Percentiles rank a stretch among this genome's conserved stretches.
These are phyloP conservation scores for Florisuga fusca DNA, from an alignment of 2,797 vertebrate genomes.

Conservation along the genomic window DNA sequence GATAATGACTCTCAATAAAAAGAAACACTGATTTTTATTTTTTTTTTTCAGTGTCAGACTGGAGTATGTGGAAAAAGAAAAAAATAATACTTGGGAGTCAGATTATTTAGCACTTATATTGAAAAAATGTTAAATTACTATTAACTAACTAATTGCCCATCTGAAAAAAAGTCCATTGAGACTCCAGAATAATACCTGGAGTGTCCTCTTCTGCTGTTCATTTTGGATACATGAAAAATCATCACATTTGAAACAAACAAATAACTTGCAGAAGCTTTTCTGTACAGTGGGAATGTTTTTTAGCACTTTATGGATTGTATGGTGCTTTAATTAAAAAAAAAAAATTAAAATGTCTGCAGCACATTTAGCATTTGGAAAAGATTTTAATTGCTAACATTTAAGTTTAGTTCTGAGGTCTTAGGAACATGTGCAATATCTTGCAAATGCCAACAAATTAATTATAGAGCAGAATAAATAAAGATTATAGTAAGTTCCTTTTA, in stretches of 20 bases:
- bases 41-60: background rate
- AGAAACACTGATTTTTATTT: background rate
- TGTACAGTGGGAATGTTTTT: background rate
- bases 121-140: background rate
- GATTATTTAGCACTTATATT: background rate
- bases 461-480: background rate
- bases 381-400: background rate
- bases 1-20: background rate
- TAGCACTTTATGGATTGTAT: background rate
- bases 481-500: background rate
- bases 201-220: background rate
- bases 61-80: background rate
- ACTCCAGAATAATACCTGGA: background rate
- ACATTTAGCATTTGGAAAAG: background rate
- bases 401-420: background rate
- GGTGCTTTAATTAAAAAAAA: background rate
- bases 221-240: background rate
- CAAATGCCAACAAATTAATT: background rate
- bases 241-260: background rate
- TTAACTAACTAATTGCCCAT: background rate
- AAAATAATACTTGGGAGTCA: background rate
- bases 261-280: background rate
- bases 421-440: background rate
- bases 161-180: background rate
- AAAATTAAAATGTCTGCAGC: background rate